A percentile compares a stretch with the other conserved stretches of the same genome.
Conservation (phyloP, 2,113 vertebrate species). For the Ginglymostoma cirratum region DNA sequence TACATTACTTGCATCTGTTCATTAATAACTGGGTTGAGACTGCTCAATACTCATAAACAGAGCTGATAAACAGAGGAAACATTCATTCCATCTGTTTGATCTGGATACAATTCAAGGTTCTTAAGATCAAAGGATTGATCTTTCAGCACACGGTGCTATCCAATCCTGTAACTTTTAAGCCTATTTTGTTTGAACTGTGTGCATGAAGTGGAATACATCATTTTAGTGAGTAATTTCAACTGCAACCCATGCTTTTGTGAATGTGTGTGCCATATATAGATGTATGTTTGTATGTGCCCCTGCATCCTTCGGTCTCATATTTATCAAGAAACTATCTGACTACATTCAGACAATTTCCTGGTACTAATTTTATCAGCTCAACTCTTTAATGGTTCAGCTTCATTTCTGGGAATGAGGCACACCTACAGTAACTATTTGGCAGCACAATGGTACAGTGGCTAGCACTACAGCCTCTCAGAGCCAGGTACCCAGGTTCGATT, state of each 20-base stretch:
- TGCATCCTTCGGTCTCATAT: neutral
- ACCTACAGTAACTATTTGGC: too few species aligned
- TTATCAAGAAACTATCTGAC: neutral
- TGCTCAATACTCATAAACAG: neutral
- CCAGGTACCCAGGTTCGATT: too few species aligned
- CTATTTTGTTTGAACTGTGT: neutral
- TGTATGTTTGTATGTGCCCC: neutral
- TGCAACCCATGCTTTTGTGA: neutral
- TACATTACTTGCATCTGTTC: neutral
- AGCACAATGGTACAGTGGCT: too few species aligned
- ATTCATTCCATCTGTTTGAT: slow-evolving; percentile 3
- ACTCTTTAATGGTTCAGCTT: neutral
- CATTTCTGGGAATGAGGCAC: neutral
- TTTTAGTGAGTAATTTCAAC: neutral
- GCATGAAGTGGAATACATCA: neutral
- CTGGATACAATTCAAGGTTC: neutral
- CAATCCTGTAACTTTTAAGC: neutral
- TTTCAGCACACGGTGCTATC: neutral
- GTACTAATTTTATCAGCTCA: neutral
- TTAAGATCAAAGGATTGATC: neutral
- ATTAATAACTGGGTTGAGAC: neutral
- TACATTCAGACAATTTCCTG: neutral
- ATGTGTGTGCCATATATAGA: neutral
- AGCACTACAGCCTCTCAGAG: too few species aligned
- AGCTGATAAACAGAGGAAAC: neutral